phyloP scores from a whole-genome alignment of 2,797 vertebrate species.

The Gymnopithys bicolor region DNA sequence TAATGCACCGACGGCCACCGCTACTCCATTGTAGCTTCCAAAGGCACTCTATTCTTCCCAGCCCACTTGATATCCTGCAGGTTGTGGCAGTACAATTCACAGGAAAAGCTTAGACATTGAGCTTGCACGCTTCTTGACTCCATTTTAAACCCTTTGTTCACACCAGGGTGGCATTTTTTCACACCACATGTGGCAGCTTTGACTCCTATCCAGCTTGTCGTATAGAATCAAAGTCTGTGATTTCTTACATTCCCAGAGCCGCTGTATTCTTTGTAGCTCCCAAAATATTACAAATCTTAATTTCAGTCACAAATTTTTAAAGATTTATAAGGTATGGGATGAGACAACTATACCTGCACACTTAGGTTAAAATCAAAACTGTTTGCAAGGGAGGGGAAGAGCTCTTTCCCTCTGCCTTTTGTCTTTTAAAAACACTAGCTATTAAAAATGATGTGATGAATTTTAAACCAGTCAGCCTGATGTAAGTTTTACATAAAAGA shows the following conservation, averaged over 20 bases:
- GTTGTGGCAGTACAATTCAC: constrained; percentile 82
- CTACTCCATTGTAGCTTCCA: constrained; percentile 71
- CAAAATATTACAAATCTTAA: constrained; percentile 48
- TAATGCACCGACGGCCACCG: constrained; percentile 21
- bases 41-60: constrained; percentile 75
- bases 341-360: background rate
- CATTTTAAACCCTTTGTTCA: constrained; percentile 89
- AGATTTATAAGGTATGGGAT: background rate
- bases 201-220: constrained; percentile 83
- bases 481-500: background rate
- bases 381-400: background rate
- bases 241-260: constrained; percentile 62
- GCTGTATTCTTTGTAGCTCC: constrained; percentile 31
- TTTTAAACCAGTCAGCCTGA: background rate
- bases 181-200: constrained; percentile 84
- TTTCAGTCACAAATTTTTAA: constrained; percentile 40
- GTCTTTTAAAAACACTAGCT: background rate
- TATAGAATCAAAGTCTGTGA: constrained; percentile 81
- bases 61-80: constrained; percentile 81
- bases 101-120: constrained; percentile 85
- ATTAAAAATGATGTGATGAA: background rate
- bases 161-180: constrained; percentile 86
- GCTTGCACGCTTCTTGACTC: constrained; percentile 84
- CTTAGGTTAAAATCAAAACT: constrained; percentile 8
- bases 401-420: background rate